Base-by-base conservation (phyloP, 2,888 invertebrate species). In the Ectemnius lituratus region DNA sequence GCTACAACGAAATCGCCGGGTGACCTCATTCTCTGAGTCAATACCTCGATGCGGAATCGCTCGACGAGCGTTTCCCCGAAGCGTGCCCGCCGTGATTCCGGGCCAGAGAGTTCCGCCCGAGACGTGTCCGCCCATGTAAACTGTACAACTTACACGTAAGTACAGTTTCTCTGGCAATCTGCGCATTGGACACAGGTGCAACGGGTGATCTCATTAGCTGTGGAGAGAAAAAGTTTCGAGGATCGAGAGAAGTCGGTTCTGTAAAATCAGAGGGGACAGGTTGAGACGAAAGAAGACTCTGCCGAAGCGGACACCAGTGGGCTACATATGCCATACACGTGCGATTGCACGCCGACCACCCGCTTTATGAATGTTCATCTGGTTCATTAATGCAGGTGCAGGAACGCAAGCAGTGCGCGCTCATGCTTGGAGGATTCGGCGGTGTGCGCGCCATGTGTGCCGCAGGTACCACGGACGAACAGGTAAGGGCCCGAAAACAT, bases 401-500 rank as follows among this genome's bases (percentile, higher is more conserved):
- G 74, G 72, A 69, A 77, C 76, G 71, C 69, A 81, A 68, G 70
- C 37, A 2, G 76, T 75, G 78, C 73, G 37, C 37, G 11, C 70
- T 62, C 70, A 71, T 62, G 70, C 71, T 71, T 65, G 47, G 63
- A 56, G 52, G 58, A 27, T 61, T 64, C 56, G 64, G 64, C 68
- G 66, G 78, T 71, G 73, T 81, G 75, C 74, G 75, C 69, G 72
- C 76, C 85, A 86, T 86, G 84, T 87, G 85, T 84, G 82, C 76
- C 78, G 81, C 77, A 68, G 84, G 81, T 78, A 78, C 70, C 73
- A 70, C 70, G 70, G 57, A 60, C 57, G 58, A 73, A 45, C 84
- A 86, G 84, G 86, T 86, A 85, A 82, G 83, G 79, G 72, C 64
- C 67, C 63, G 79, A 77, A 80, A 86, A 84, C 86, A 88, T 81